Conservation (phyloP, 2,797 vertebrate genomes). For the Simalia tracyae region DNA sequence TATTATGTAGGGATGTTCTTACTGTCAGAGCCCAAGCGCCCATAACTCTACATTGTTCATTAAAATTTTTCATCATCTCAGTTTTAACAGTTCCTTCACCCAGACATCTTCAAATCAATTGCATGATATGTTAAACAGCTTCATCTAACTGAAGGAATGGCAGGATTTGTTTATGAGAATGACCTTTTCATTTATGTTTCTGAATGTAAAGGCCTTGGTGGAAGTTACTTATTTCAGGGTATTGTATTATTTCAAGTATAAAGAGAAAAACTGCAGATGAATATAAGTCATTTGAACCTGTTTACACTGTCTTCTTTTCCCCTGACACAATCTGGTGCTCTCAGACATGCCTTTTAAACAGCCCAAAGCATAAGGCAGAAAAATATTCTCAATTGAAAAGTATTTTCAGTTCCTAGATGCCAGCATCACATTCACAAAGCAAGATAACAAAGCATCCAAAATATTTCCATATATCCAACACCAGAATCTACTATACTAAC, state of each 20-base stretch:
- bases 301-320: background rate
- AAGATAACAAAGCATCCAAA: background rate
- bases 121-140: background rate
- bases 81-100: conserved; percentile 1
- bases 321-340: background rate
- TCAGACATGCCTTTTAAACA: background rate
- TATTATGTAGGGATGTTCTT: background rate
- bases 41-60: background rate
- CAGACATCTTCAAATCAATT: conserved; percentile 26
- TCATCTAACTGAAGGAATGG: background rate
- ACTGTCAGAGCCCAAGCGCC: background rate
- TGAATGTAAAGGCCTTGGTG: background rate
- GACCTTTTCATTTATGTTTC: background rate
- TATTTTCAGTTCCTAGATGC: background rate
- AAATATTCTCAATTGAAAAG: background rate
- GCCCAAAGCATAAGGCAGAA: background rate
- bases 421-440: background rate
- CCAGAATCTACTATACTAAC: background rate
- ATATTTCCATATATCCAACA: background rate
- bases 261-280: background rate
- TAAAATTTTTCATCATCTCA: background rate
- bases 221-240: conserved; percentile 4
- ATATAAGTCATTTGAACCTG: background rate
- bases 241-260: background rate
- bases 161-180: background rate